phyloP scores from a whole-genome alignment of 1,140 invertebrate genomes.

The Ostrea denselamellosa region DNA sequence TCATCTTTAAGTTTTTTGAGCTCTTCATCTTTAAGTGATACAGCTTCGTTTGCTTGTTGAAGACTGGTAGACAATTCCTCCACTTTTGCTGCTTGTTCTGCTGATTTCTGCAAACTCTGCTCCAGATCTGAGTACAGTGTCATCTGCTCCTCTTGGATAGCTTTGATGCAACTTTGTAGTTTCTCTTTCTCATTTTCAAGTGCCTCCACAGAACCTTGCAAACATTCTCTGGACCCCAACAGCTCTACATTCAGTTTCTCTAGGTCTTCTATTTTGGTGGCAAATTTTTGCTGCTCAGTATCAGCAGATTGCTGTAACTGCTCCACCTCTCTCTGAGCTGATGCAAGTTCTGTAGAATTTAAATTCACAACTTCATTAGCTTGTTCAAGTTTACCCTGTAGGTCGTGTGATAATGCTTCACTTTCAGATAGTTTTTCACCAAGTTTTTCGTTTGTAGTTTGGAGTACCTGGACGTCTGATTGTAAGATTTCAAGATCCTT shows the following conservation, averaged over 20 bases:
- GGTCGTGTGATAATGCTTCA: background rate
- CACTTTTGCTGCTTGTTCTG: background rate
- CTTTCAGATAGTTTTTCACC: background rate
- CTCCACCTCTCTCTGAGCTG: background rate
- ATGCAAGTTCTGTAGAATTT: background rate
- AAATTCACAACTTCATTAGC: background rate
- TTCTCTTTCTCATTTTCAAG: constrained; percentile 42
- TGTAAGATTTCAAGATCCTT: constrained; percentile 3
- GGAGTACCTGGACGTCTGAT: constrained; percentile 27
- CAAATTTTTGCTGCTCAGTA: background rate
- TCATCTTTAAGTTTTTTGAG: background rate
- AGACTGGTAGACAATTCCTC: constrained; percentile 22
- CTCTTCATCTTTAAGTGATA: constrained; percentile 41
- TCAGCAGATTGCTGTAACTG: constrained; percentile 13
- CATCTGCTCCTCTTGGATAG: constrained; percentile 19
- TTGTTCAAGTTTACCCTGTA: constrained; percentile 43
- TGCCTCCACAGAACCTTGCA: background rate
- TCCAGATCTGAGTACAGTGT: constrained; percentile 4
- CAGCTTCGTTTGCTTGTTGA: constrained; percentile 54
- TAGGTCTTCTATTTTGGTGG: background rate
- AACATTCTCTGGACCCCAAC: background rate
- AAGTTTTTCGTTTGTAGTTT: background rate
- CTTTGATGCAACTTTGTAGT: background rate
- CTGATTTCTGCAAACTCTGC: background rate
- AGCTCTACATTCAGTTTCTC: background rate